Evolutionary conservation across 2,113 vertebrate genomes (phyloP), one percentile per base, ranked within the genome.

Genomic region (Ia io): DNA sequence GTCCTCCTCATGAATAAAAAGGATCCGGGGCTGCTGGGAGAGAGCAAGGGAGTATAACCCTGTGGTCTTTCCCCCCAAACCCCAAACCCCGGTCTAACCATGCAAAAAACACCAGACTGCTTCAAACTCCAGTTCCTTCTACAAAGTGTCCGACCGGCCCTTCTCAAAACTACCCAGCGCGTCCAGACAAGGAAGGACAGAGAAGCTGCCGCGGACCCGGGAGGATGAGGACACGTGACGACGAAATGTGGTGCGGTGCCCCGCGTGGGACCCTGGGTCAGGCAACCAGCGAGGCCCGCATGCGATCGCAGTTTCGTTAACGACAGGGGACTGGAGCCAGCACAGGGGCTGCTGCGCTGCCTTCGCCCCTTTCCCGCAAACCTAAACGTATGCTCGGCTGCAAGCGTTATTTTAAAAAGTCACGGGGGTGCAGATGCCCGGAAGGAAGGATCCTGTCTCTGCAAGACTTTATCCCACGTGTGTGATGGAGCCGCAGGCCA

Each of bases 381-480:
- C 77, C 25, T 44, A 20, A 77, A 56, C 53, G 12, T 8, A 18
- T 32, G 84, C 37, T 6, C 3, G 47, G 56, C 42, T 30, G 71
- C 16, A 79, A 73, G 2, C 6, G 4, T 30, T 22, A 59, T 35
- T 20, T 65, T 61, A 49, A 56, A 53, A 44, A 23, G 25, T 5
- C 77, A n/a, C 9, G 37, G 5, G 9, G 5, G 17, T 13, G 13
- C 37, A 35, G n/a, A 22, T 13, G 25, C 42, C 8, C 6, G 25
- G 10, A 16, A 91, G 40, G 59, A 70, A 56, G 67, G 9, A 0
- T 30, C 20, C 32, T 95, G 44, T 23, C 71, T 59, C 47, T 47
- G 42, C 3, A n/a, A 5, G 56, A 51, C 18, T 9, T n/a, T 25
- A 22, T 42, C 32, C 51, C 0, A 1, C 9, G 0, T 11, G 9